These are phyloP conservation scores for Mionectes olivaceus DNA, from an alignment of 2,797 vertebrate species.

Conservation along the genomic window DNA sequence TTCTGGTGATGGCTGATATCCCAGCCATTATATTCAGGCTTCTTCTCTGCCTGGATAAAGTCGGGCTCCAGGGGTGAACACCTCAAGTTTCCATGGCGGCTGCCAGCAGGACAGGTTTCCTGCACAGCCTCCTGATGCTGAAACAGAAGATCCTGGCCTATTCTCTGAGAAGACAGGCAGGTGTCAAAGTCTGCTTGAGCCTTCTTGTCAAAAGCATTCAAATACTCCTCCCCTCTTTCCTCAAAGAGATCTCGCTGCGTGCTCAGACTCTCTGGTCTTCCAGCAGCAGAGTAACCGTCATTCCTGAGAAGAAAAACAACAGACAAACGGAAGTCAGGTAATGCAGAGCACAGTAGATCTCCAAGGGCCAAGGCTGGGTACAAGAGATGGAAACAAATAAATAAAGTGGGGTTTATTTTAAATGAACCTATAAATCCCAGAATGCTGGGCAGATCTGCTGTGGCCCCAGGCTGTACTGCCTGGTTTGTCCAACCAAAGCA, in stretches of 20 bases:
- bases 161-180: slow-evolving; percentile 78
- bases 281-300: slow-evolving; percentile 81
- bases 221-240: slow-evolving; percentile 85
- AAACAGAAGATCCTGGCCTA: slow-evolving; percentile 77
- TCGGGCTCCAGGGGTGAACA: slow-evolving; percentile 80
- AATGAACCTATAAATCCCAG: background rate
- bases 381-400: slow-evolving; percentile 17
- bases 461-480: background rate
- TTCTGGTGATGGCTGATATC: slow-evolving; percentile 81
- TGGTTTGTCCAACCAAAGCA: background rate
- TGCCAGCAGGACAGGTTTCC: slow-evolving; percentile 79
- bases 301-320: slow-evolving; percentile 79
- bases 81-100: slow-evolving; percentile 70
- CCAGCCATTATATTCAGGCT: slow-evolving; percentile 81
- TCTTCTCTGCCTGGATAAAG: slow-evolving; percentile 84
- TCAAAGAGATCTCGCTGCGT: slow-evolving; percentile 87
- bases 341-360: slow-evolving; percentile 48
- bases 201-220: slow-evolving; percentile 85
- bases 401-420: slow-evolving; percentile 4
- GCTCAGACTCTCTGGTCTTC: slow-evolving; percentile 71
- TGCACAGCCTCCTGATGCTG: slow-evolving; percentile 76
- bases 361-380: slow-evolving; percentile 42
- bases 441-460: background rate
- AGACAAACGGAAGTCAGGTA: slow-evolving; percentile 9
- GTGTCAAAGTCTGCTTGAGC: slow-evolving; percentile 78